Evolutionary conservation across 2,113 vertebrate genomes (phyloP), one percentile per base, ranked within the genome.

Genomic region (Acanthochromis polyacanthus): DNA sequence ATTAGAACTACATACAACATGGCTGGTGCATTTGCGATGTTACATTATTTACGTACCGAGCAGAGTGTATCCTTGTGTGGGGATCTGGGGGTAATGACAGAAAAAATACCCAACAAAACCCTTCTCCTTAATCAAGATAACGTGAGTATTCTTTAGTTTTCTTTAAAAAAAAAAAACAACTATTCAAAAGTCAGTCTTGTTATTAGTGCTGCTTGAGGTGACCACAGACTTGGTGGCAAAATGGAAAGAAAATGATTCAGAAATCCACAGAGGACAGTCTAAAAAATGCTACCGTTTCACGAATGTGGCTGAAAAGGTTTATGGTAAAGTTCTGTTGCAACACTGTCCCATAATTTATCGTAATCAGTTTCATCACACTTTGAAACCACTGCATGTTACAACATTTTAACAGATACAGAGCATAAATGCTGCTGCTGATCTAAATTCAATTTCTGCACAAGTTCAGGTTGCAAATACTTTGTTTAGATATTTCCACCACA

Each of bases 201-300:
- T 84, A 94, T 93, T 94, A 94, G 93, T 92, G 92, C 94, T 95
- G 94, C 95, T 95, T 95, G 94, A 89, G 85, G 88, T 82, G 82
- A 88, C 90, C 92, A 93, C 89, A 82, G 74, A 73, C 48, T 67
- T 55, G 78, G 89, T 92, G 90, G 88, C 67, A 82, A 92, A 86
- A 83, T 87, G 78, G 76, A 84, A 92, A 94, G 85, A 92, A 81
- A 83, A 78, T 52, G 0, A 75, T 63, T 77, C 36, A 40, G 20
- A 45, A 68, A 62, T 55, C 51, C 57, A 53, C 76, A 56, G 63
- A 43, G 2, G 25, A 61, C 45, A 64, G 17, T 25, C 3, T 36
- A 10, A 62, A 77, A 83, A 66, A 77, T 80, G 84, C 87, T 89
- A 87, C 89, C 78, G 65, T 82, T 93, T 80, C 52, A 71, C 73